These are phyloP conservation scores for Rhodeus uyekii DNA, from an alignment of 2,797 vertebrate genomes.

Conservation along the genomic window DNA sequence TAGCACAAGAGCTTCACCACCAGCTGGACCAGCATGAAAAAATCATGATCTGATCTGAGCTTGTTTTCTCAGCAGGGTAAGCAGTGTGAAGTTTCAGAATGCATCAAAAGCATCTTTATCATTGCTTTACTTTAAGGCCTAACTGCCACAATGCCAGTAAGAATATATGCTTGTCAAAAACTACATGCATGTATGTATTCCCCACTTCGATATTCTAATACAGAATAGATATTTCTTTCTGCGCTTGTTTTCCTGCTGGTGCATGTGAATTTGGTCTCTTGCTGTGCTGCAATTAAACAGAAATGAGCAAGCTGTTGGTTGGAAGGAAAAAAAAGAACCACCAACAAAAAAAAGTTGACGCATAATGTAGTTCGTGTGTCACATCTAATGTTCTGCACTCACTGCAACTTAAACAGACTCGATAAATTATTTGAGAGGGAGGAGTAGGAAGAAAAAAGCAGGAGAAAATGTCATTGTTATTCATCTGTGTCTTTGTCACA, in stretches of 20 bases:
- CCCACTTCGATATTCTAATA: conserved; percentile 1
- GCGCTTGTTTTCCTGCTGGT: conserved; percentile 58
- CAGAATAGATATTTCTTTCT: conserved; percentile 24
- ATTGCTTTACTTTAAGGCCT: not conserved
- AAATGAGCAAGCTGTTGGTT: conserved; percentile 80
- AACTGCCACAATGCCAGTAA: not conserved
- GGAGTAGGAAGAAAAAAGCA: conserved; percentile 58
- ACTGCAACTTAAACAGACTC: conserved; percentile 81
- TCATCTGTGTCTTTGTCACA: conserved; percentile 82
- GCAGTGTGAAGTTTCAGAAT: not conserved
- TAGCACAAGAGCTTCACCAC: not conserved
- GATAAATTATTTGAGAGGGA: conserved; percentile 88
- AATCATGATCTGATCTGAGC: not conserved
- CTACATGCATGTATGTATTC: conserved; percentile 4
- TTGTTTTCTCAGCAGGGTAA: not conserved
- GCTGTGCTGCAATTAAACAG: conserved; percentile 79
- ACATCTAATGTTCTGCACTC: conserved; percentile 81
- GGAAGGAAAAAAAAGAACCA: conserved; percentile 57
- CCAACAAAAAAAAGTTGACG: conserved; percentile 50
- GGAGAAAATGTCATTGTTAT: conserved; percentile 82
- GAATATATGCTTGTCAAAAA: conserved; percentile 11
- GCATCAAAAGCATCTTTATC: not conserved
- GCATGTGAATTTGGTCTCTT: conserved; percentile 69
- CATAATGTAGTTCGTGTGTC: conserved; percentile 85
- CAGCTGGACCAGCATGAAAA: not conserved